Conservation (phyloP, 1,140 invertebrate genomes). For the Nasonia longicornis region DNA sequence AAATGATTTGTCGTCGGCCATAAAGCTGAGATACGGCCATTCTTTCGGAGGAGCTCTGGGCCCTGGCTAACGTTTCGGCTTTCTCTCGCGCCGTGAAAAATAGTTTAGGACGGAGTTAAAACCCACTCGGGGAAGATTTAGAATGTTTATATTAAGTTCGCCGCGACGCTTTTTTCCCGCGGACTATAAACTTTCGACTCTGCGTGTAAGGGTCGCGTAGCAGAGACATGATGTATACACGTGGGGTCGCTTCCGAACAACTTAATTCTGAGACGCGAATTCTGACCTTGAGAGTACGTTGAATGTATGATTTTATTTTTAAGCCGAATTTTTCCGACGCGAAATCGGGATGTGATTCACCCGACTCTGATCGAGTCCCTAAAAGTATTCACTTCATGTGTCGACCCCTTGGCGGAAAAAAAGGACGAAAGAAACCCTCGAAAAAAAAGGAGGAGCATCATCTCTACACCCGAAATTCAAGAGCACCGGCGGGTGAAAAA, state of each 20-base stretch:
- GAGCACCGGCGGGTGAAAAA: constrained; percentile 14
- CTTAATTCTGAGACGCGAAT: neutral
- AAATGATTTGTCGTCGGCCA: constrained; percentile 36
- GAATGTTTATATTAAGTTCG: constrained; percentile 45
- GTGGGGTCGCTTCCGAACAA: neutral
- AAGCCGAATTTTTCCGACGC: too few species aligned
- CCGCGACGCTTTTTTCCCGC: neutral
- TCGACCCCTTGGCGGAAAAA: neutral
- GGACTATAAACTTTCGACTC: neutral
- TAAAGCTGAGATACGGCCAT: constrained; percentile 40
- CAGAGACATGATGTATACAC: neutral
- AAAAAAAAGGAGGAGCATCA: neutral
- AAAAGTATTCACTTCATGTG: neutral
- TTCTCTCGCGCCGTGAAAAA: constrained; percentile 27
- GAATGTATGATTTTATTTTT: too few species aligned
- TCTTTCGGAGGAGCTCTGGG: constrained; percentile 26
- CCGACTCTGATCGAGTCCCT: neutral
- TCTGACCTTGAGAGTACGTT: neutral
- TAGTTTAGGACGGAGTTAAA: constrained; percentile 23
- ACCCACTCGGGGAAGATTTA: constrained; percentile 39
- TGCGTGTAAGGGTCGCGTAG: too few species aligned
- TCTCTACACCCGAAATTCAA: neutral
- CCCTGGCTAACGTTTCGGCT: constrained; percentile 20
- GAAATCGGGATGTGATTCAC: too few species aligned
- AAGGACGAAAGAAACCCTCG: neutral